Conservation (phyloP, 2,797 vertebrate species). For the Syncerus caffer region DNA sequence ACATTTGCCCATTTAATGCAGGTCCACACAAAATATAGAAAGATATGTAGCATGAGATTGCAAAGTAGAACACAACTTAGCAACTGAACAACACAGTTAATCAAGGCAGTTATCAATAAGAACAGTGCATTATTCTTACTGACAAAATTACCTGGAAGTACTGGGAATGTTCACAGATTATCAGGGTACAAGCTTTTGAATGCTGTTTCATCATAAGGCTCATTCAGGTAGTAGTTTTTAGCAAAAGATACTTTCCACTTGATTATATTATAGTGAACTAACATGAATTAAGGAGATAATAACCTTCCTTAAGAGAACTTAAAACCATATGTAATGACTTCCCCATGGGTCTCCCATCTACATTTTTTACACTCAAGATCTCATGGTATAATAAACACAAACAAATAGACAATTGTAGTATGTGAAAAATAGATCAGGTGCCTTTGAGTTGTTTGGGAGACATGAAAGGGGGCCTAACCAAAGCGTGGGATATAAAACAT, state of each 20-base stretch:
- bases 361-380: background rate
- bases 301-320: background rate
- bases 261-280: background rate
- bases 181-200: background rate
- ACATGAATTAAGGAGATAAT: background rate
- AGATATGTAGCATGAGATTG: too few species aligned
- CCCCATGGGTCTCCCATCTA: background rate
- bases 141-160: background rate
- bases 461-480: background rate
- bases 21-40: too few species aligned
- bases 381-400: background rate
- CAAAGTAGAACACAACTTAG: background rate
- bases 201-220: background rate
- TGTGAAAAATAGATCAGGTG: background rate
- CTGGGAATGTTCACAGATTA: background rate
- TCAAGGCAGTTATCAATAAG: background rate
- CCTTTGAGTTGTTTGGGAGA: background rate
- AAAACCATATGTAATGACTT: background rate
- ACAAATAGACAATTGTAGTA: background rate
- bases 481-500: background rate
- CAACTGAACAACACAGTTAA: background rate
- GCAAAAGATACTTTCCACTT: background rate
- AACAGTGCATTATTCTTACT: background rate
- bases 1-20: too few species aligned
- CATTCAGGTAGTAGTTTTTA: background rate